Evolutionary conservation across 1,140 invertebrate species (phyloP), one percentile per base, ranked within the genome.

Genomic region (Mesaphorura yosii): DNA sequence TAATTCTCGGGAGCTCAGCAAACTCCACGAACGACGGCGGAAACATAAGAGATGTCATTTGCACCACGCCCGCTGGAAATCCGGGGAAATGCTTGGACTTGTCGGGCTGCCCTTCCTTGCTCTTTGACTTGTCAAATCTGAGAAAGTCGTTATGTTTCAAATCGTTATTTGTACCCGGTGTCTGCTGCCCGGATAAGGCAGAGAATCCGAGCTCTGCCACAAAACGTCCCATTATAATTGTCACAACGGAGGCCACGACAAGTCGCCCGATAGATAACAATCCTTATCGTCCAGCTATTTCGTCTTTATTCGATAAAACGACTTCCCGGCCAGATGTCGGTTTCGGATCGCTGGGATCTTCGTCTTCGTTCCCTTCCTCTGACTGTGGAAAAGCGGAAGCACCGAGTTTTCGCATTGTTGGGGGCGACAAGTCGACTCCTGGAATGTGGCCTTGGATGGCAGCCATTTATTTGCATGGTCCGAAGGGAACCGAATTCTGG

Each of bases 401-500:
- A 53, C 82, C 85, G 20, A 82, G 84, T 29, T 88, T 82, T 62
- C 76, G 88, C 17, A 86, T 92, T 14, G 87, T 91, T 0, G 88
- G 88, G 1, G 88, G 88, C n/a, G 81, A 85, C 29, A 84, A 88
- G 66, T 76, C 86, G 0, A 72, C 80, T 10, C 79, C 84, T 1
- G 87, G 87, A 3, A 76, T 46, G 40, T 90, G 86, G 86, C 87
- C 88, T 0, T 92, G 88, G 88, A 88, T 91, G 85, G 88, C 86
- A 1, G 89, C 89, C 1, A 88, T 94, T 57, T 92, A 86, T 65
- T 73, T 93, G 22, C 85, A 89, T 64, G 86, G 87, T 7, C 80
- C 82, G 1, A 77, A 83, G 57, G 76, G 86, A 17, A 85, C 83
- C 0, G 89, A 93, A 70, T 93, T 93, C 71, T 93, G 88, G 85